Conservation (phyloP, 2,888 invertebrate genomes). For the Sialis fuliginosa region DNA sequence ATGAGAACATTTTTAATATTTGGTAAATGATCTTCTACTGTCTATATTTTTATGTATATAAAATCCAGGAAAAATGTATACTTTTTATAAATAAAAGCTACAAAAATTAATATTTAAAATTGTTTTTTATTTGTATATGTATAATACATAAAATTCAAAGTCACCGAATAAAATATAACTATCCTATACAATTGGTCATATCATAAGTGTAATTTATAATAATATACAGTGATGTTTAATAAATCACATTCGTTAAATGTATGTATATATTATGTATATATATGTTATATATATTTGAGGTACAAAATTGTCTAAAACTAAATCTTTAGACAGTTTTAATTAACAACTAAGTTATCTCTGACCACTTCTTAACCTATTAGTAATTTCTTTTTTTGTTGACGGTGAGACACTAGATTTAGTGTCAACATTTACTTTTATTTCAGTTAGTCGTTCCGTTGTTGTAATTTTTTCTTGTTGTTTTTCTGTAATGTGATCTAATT, state of each 20-base stretch:
- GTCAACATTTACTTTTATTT: constrained; percentile 18
- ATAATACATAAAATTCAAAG: too few relatives aligned
- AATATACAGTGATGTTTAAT: neutral
- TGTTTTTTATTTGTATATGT: neutral
- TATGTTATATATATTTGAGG: neutral
- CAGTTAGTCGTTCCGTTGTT: constrained; percentile 11
- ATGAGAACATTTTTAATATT: too few relatives aligned
- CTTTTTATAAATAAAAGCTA: too few relatives aligned
- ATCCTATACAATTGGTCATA: too few relatives aligned
- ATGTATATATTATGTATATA: neutral
- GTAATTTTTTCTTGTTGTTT: constrained; percentile 9
- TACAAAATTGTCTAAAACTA: too few relatives aligned
- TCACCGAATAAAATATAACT: too few relatives aligned
- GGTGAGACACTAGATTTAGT: constrained; percentile 10
- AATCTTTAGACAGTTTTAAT: too few relatives aligned
- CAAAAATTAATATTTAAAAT: too few relatives aligned
- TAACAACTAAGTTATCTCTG: constrained; percentile 22
- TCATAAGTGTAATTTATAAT: too few relatives aligned
- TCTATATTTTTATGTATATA: too few relatives aligned
- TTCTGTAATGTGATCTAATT: constrained; percentile 55
- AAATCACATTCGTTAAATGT: neutral
- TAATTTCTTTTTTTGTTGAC: constrained; percentile 19
- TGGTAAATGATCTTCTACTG: too few relatives aligned
- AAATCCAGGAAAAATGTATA: too few relatives aligned
- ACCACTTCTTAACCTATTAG: constrained; percentile 32